Base-by-base conservation (phyloP, 2,797 vertebrate genomes). In the Heliangelus exortis region DNA sequence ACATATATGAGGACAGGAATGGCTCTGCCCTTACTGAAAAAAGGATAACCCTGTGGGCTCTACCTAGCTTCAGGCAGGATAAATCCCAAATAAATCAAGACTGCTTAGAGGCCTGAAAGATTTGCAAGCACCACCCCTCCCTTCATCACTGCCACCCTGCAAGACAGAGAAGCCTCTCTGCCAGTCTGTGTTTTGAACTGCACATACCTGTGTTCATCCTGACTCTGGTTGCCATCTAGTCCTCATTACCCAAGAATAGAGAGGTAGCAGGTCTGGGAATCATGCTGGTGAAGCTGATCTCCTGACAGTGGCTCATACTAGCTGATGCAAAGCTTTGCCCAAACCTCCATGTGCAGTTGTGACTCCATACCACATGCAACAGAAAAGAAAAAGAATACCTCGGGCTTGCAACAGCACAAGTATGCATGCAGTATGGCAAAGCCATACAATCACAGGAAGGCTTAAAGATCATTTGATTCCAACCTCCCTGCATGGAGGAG, bases 291-390 rank as follows among this genome's bases (percentile, higher is more conserved):
- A 77, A 90, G 25, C 2, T 3, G 0, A 12, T 36, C 9, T 51
- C 58, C 26, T 85, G 48, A 19, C 39, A 48, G 10, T 8, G 36
- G 33, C 26, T 67, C 0, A 0, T 22, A 39, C 31, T 28, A 26
- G 21, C 43, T 76, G 54, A 36, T 41, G 36, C 1, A 4, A 34
- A 67, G 12, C 9, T 57, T 39, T 36, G 65, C 57, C 14, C 50
- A 63, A n/a, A 10, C 1, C 6, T 14, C 11, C 1, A 0, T 8
- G 4, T 36, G 33, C 36, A 62, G n/a, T 23, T 0, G 0, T 69
- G 25, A 75, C 25, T 31, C 63, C 0, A 2, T 34, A 75, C 13
- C 18, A 29, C 1, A 0, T 33, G 20, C 17, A 77, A 13, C 26
- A 65, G 47, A 19, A 33, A 76, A 41, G 11, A 62, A 58, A 36